These are phyloP conservation scores for Bibio marci DNA, from an alignment of 2,888 invertebrate species.

Conservation along the genomic window DNA sequence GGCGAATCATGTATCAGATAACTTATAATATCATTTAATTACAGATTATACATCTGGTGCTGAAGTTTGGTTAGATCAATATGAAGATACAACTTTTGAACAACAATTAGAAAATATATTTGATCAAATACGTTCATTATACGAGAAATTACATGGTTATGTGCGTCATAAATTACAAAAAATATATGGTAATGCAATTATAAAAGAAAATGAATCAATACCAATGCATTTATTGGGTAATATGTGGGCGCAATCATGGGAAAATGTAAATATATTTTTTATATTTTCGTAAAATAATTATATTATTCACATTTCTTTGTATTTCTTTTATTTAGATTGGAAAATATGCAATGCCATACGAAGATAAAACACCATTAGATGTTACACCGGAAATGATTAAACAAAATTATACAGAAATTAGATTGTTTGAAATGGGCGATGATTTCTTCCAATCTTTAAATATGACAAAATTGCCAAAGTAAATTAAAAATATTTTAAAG, in stretches of 20 bases:
- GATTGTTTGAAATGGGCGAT: conserved; percentile 72
- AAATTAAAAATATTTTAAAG: background rate
- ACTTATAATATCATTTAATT: no score
- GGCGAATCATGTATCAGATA: no score
- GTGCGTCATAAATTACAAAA: conserved; percentile 53
- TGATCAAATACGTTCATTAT: conserved; percentile 61
- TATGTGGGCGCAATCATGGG: conserved; percentile 76
- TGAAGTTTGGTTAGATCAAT: conserved; percentile 51
- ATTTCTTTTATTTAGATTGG: conserved; percentile 14
- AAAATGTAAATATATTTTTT: conserved; percentile 31
- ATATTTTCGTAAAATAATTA: background rate
- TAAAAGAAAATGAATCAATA: conserved; percentile 49
- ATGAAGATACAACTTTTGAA: conserved; percentile 53
- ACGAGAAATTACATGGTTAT: conserved; percentile 68
- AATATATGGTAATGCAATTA: conserved; percentile 50
- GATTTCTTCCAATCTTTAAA: conserved; percentile 74
- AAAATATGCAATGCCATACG: conserved; percentile 49
- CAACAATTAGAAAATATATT: conserved; percentile 49
- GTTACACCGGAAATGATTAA: conserved; percentile 54
- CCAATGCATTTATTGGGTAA: conserved; percentile 65
- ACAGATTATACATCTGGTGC: conserved; percentile 52
- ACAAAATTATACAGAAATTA: conserved; percentile 55
- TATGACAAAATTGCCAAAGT: conserved; percentile 54
- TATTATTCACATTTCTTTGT: background rate
- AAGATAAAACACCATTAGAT: conserved; percentile 50